Evolutionary conservation across 2,888 invertebrate species (phyloP), one percentile per base, ranked within the genome.

Genomic region (Mythimna albipuncta): DNA sequence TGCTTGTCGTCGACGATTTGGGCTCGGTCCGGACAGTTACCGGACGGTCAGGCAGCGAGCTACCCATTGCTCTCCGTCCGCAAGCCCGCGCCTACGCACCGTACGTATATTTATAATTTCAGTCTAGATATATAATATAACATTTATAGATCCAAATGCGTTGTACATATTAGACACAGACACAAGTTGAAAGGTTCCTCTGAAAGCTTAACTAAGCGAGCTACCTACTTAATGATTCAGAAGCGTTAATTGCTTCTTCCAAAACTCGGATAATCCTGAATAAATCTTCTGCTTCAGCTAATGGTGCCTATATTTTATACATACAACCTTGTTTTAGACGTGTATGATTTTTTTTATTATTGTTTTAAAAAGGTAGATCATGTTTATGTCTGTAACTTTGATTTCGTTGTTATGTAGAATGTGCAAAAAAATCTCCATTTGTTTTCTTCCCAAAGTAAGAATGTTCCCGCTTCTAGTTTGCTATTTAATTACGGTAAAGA

Each of bases 191-290:
- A 88, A 89, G 89, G 88, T 86, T 87, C 84, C 77, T 78, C 85
- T 81, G 85, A 86, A 88, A 89, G 90, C 90, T 88, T 88, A 87
- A 89, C 89, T 89, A 91, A 91, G 89, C 89, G 86, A 84, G 82
- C 80, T 85, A 74, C 81, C 90, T 90, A 86, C 89, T 94, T 84
- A 93, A 94, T 94, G 88, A 94, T 94, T 94, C 93, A 94, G 82
- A 84, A 89, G 86, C 89, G 87, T 91, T 94, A 94, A 94, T 94
- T 94, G 91, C 92, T 91, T 88, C 91, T 91, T 91, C 88, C 89
- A 89, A 93, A 94, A 93, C 91, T 90, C 89, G 91, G 92, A 92
- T 93, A 85, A 93, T 89, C 91, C 90, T 83, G 87, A 85, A 87
- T 89, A 91, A 92, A 88, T 87, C 89, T 85, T 86, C 84, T 80